phyloP scores from a whole-genome alignment of 1,140 invertebrate genomes.

The Magallana gigas region DNA sequence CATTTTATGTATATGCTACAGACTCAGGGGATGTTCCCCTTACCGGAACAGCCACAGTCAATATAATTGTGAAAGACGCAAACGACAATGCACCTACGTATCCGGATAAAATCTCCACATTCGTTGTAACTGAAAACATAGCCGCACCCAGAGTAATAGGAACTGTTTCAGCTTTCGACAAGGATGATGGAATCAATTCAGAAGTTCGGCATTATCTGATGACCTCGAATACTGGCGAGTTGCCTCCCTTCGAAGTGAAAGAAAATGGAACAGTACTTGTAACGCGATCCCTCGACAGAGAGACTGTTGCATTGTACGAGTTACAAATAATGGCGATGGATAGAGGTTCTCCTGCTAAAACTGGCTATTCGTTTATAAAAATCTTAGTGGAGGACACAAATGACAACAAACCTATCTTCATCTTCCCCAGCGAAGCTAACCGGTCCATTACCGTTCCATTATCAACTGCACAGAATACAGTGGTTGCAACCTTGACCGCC shows the following conservation, averaged over 20 bases:
- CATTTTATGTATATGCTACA: constrained; percentile 63
- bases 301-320: constrained; percentile 55
- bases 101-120: constrained; percentile 48
- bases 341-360: constrained; percentile 58
- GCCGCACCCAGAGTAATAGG: constrained; percentile 48
- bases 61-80: constrained; percentile 60
- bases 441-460: constrained; percentile 54
- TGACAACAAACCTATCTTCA: constrained; percentile 66
- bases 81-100: constrained; percentile 66
- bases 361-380: constrained; percentile 51
- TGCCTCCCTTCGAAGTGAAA: constrained; percentile 41
- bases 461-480: constrained; percentile 34
- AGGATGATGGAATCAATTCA: constrained; percentile 41
- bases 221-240: not conserved
- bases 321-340: constrained; percentile 66
- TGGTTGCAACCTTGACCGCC: constrained; percentile 50
- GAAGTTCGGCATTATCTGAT: constrained; percentile 44
- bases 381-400: constrained; percentile 65
- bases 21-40: constrained; percentile 62
- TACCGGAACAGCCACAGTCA: constrained; percentile 58
- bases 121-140: constrained; percentile 58
- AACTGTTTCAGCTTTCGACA: constrained; percentile 42
- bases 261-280: constrained; percentile 56
- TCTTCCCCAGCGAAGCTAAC: constrained; percentile 60
- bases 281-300: constrained; percentile 62